Percentiles rank a stretch among this genome's conserved stretches.
phyloP scores from a whole-genome alignment of 2,113 vertebrate genomes.

The Leucoraja erinaceus region DNA sequence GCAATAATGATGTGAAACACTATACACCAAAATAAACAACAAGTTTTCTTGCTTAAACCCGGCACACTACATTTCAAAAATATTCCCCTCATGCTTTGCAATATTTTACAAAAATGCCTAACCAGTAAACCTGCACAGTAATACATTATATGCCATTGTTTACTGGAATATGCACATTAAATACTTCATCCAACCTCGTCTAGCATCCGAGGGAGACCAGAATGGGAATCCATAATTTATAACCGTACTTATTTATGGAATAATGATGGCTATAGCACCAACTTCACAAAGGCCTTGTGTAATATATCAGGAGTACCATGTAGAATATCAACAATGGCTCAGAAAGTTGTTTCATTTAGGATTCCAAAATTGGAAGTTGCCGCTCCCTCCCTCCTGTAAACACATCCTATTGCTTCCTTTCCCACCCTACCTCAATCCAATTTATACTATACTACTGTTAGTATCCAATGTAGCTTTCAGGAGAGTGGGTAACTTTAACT shows the following conservation, averaged over 20 bases:
- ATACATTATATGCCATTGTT: neutral
- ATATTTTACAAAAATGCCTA: neutral
- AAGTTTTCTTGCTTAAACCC: neutral
- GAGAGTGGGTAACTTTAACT: neutral
- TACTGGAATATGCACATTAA: constrained; percentile 5
- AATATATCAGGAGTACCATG: neutral
- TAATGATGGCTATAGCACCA: neutral
- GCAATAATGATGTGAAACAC: neutral
- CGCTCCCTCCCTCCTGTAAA: no score
- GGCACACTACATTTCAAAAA: neutral
- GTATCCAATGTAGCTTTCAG: neutral
- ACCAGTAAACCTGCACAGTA: neutral
- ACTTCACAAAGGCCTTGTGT: neutral
- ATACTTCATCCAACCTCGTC: neutral
- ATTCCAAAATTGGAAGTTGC: neutral
- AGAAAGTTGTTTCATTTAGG: neutral
- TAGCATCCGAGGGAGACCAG: neutral
- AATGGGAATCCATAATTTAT: neutral
- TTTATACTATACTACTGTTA: no score
- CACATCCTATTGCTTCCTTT: no score
- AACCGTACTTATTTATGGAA: neutral
- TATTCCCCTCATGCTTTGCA: neutral
- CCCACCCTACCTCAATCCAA: no score
- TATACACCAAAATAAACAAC: neutral
- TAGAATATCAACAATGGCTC: neutral